A percentile compares a stretch with the other conserved stretches of the same genome.
Conservation (phyloP, 1,140 invertebrate genomes). For the Dolichoris vasculosae region DNA sequence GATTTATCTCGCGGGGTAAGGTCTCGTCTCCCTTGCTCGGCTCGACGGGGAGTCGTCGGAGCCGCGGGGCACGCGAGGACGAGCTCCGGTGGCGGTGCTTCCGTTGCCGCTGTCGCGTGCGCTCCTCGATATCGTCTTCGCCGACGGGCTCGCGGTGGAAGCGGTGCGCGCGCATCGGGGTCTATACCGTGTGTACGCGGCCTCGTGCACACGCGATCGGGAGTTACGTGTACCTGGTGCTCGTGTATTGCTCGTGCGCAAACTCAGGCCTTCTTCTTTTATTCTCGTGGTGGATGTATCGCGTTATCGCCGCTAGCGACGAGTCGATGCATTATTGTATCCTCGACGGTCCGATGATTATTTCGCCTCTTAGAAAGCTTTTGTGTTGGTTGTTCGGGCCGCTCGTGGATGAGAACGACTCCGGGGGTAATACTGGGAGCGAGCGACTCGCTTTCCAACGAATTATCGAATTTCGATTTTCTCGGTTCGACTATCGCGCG, state of each 20-base stretch:
- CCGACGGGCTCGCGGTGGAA: neutral
- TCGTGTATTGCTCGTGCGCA: neutral
- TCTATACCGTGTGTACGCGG: neutral
- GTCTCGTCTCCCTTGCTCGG: too few relatives aligned
- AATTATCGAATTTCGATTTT: conserved; percentile 10
- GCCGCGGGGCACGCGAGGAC: neutral
- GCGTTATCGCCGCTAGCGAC: neutral
- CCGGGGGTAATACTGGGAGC: neutral
- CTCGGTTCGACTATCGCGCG: too few relatives aligned
- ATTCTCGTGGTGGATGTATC: neutral
- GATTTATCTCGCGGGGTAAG: too few relatives aligned
- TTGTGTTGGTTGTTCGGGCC: neutral
- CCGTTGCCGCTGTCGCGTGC: neutral
- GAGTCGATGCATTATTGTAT: neutral
- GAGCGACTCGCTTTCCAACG: neutral
- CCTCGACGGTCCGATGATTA: neutral
- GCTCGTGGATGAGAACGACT: neutral
- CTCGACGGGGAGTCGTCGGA: too few relatives aligned
- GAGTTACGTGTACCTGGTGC: neutral
- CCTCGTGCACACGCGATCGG: neutral
- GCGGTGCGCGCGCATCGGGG: neutral
- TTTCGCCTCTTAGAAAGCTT: neutral
- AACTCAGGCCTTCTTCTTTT: neutral
- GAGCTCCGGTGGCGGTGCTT: too few relatives aligned
- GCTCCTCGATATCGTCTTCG: neutral